Conservation (phyloP, 1,140 invertebrate genomes). For the Lepidostoma basale region DNA sequence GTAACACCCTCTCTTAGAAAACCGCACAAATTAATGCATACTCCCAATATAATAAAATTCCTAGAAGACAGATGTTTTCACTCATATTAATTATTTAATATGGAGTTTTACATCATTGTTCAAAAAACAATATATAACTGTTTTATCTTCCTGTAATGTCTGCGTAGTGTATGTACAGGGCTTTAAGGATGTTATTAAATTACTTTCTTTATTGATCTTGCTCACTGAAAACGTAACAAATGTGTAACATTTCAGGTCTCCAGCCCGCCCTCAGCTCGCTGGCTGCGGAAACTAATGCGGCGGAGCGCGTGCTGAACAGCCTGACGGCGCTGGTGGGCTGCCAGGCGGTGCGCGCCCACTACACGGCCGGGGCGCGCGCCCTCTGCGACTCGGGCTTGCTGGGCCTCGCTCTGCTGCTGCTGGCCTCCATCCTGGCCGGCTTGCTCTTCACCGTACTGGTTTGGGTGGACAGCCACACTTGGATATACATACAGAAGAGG, state of each 20-base stretch:
- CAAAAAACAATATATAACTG: too few species aligned
- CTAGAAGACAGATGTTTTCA: too few species aligned
- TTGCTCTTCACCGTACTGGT: slow-evolving; percentile 89
- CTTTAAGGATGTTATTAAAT: too few species aligned
- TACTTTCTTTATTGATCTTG: slow-evolving; percentile 47
- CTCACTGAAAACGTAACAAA: too few species aligned
- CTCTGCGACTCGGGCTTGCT: slow-evolving; percentile 81
- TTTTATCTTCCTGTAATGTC: too few species aligned
- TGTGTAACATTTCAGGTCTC: slow-evolving; percentile 61
- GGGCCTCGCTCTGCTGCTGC: slow-evolving; percentile 82
- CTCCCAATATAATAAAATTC: too few species aligned
- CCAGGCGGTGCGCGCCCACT: slow-evolving; percentile 78
- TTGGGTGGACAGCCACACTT: slow-evolving; percentile 92
- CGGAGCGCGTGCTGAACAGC: slow-evolving; percentile 65
- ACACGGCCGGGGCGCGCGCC: slow-evolving; percentile 74
- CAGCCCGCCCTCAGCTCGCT: slow-evolving; percentile 74
- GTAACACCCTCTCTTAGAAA: too few species aligned
- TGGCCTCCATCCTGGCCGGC: slow-evolving; percentile 82
- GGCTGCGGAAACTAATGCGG: slow-evolving; percentile 71
- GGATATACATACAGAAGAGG: slow-evolving; percentile 95
- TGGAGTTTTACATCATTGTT: too few species aligned
- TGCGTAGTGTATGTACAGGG: too few species aligned
- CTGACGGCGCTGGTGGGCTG: slow-evolving; percentile 78
- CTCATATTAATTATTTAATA: too few species aligned
- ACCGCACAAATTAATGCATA: too few species aligned